phyloP scores from a whole-genome alignment of 92 coral and sea anemone species.

The Porites cylindrica region DNA sequence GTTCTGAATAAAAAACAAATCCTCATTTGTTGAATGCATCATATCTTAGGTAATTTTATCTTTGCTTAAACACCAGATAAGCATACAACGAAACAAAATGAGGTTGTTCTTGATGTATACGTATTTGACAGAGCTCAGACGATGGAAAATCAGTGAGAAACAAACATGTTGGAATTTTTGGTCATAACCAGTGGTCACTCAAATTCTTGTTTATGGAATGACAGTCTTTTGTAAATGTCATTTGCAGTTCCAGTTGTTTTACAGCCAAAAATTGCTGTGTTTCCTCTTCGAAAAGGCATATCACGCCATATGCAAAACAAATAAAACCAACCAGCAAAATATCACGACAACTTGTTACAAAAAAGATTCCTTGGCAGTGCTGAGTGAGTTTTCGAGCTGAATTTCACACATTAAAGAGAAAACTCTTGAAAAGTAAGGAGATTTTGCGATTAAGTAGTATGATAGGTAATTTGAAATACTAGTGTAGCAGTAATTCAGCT shows the following conservation, averaged over 20 bases:
- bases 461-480: too few relatives aligned
- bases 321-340: background rate
- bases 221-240: background rate
- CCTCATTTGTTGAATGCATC: background rate
- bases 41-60: background rate
- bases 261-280: too few relatives aligned
- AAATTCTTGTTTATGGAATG: too few relatives aligned
- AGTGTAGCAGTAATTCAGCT: too few relatives aligned
- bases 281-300: background rate
- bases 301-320: background rate
- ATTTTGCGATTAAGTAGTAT: too few relatives aligned
- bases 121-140: too few relatives aligned
- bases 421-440: too few relatives aligned
- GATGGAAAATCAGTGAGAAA: too few relatives aligned
- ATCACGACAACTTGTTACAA: background rate
- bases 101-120: background rate
- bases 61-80: background rate
- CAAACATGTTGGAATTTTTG: too few relatives aligned
- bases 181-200: too few relatives aligned
- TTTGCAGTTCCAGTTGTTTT: too few relatives aligned
- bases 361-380: background rate
- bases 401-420: background rate
- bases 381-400: background rate
- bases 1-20: too few relatives aligned
- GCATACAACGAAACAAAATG: background rate